Conservation (phyloP, 2,888 invertebrate species). For the Phalera bucephala region DNA sequence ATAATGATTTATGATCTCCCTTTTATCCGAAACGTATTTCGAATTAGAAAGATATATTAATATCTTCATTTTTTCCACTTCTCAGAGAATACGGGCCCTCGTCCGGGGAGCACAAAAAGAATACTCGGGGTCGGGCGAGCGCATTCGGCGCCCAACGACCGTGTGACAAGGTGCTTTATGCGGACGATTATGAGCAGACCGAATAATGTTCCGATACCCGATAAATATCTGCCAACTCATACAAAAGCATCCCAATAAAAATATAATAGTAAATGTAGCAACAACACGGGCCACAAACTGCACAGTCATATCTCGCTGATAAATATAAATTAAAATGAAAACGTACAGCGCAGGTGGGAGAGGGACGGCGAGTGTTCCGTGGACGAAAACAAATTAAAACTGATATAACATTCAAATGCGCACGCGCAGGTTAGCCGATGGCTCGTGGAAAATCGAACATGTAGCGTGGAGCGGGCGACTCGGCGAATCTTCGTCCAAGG, state of each 20-base stretch:
- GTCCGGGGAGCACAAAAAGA: slow-evolving; percentile 74
- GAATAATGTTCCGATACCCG: slow-evolving; percentile 81
- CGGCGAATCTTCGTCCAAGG: slow-evolving; percentile 21
- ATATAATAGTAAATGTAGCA: slow-evolving; percentile 81
- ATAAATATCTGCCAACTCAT: slow-evolving; percentile 84
- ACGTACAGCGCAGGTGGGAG: slow-evolving; percentile 48
- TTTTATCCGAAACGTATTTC: slow-evolving; percentile 81
- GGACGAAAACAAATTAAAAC: slow-evolving; percentile 61
- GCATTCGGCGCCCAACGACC: slow-evolving; percentile 80
- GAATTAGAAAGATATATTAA: slow-evolving; percentile 83
- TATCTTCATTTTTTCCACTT: slow-evolving; percentile 82
- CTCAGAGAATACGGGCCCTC: slow-evolving; percentile 76
- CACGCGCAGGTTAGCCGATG: slow-evolving; percentile 38
- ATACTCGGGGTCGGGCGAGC: slow-evolving; percentile 66
- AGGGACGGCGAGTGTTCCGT: slow-evolving; percentile 41
- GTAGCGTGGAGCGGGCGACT: slow-evolving; percentile 18
- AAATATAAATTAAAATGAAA: slow-evolving; percentile 73
- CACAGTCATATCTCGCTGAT: slow-evolving; percentile 76
- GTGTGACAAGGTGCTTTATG: slow-evolving; percentile 83
- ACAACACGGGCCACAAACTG: slow-evolving; percentile 76
- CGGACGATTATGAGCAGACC: slow-evolving; percentile 79
- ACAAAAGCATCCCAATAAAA: slow-evolving; percentile 82
- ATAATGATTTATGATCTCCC: slow-evolving; percentile 78
- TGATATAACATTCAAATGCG: slow-evolving; percentile 50
- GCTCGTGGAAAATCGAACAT: slow-evolving; percentile 40